Base-by-base conservation (phyloP, 2,113 vertebrate species). In the Symphodus melops region DNA sequence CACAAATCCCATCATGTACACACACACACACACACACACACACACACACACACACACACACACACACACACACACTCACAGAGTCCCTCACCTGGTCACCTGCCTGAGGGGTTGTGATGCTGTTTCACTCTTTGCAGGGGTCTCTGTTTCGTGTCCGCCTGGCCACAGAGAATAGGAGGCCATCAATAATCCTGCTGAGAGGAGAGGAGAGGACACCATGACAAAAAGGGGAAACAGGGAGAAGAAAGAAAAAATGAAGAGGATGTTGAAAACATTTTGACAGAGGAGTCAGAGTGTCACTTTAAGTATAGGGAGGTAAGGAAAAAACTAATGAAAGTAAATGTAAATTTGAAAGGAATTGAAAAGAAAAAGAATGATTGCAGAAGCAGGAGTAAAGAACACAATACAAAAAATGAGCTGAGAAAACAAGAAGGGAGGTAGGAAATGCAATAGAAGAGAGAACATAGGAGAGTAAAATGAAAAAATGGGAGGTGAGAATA, bases 71-170 rank as follows among this genome's bases (percentile, higher is more conserved):
- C 39, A 61, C 68, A 64, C 48, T 70, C 11, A 56, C 1, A 48
- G 6, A 85, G 66, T 76, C 82, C 55, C 54, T 85, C 82, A 85
- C 85, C 78, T 88, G 83, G 81, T 86, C 83, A 84, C 81, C 67
- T 72, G 85, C 85, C 85, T 46, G 46, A 80, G 67, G 76, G 74
- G 49, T 61, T 80, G 77, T 61, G 78, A 88, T 82, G 76, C 59
- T 79, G 66, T 61, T 84, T 72, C 72, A 70, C 59, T 77, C 66
- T 71, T 84, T 75, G 63, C 74, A 70, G 79, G 77, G 82, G 74
- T 75, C 72, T 86, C 63, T 81, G 87, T 87, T 83, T 80, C 56
- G 56, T 75, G 62, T 81, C 78, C 49, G 64, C 42, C 48, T 19
- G 36, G 81, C 71, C 75, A 80, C 78, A 51, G 75, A 78, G 71